Conservation (phyloP, 2,113 vertebrate genomes). For the Fregata magnificens region DNA sequence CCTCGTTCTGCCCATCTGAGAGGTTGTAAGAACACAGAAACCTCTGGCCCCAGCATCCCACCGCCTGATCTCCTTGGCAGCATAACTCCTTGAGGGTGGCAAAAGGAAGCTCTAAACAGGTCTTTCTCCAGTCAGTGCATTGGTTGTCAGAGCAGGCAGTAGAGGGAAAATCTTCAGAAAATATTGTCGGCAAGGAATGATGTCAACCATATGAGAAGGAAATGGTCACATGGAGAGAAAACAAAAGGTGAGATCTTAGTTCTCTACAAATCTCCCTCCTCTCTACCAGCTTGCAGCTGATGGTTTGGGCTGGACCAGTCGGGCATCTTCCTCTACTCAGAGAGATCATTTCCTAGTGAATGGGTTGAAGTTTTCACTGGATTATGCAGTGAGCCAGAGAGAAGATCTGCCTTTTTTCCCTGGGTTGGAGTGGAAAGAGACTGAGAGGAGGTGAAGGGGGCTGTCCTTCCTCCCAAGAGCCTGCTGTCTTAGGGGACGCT, state of each 20-base stretch:
- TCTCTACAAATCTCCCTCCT: not conserved
- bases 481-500: not conserved
- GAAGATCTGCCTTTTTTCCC: not conserved
- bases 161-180: not conserved
- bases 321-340: not conserved
- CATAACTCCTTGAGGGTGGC: not conserved
- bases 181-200: not conserved
- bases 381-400: not conserved
- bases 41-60: not conserved
- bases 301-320: not conserved
- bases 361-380: not conserved
- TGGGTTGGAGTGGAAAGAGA: not conserved
- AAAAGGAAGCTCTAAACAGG: not conserved
- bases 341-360: not conserved
- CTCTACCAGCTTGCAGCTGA: not conserved
- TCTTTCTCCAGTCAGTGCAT: not conserved
- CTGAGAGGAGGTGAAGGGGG: not conserved
- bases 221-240: not conserved
- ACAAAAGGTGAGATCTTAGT: not conserved
- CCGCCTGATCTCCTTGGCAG: not conserved
- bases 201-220: not conserved
- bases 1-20: not conserved
- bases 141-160: not conserved
- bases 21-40: not conserved
- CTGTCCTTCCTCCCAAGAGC: not conserved